phyloP scores from a whole-genome alignment of 2,113 vertebrate species.

The Thymallus thymallus region DNA sequence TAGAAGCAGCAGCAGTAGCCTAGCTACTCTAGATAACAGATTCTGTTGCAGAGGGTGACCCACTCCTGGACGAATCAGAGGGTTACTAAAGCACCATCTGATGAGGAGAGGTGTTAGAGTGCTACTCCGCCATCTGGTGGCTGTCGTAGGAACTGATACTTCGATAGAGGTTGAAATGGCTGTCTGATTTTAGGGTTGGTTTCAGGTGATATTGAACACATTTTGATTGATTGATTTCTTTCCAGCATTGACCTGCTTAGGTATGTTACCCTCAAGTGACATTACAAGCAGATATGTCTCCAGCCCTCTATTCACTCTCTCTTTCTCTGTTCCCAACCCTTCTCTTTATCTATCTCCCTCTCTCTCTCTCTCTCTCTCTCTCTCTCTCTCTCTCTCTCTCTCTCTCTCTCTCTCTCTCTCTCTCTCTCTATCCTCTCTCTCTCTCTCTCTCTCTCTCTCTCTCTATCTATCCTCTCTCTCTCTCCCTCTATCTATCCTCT shows the following conservation, averaged over 20 bases:
- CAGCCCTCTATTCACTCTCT: no score
- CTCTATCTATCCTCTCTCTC: not conserved
- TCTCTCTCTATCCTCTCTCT: not conserved
- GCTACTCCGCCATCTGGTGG: not conserved
- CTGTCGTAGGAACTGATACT: not conserved
- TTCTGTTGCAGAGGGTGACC: not conserved
- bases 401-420: not conserved
- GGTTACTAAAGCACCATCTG: not conserved
- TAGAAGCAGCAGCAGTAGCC: not conserved
- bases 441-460: no score
- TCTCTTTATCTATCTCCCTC: not conserved
- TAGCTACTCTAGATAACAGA: not conserved
- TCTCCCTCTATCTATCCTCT: slow-evolving; percentile 5
- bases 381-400: not conserved
- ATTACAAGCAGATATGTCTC: not conserved
- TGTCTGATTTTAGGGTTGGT: not conserved
- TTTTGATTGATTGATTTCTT: not conserved
- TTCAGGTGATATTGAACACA: not conserved
- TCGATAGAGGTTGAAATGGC: not conserved
- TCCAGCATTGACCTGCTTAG: not conserved
- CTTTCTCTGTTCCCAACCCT: no score
- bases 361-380: not conserved
- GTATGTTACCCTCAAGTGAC: not conserved
- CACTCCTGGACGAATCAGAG: not conserved
- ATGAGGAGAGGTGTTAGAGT: not conserved